Evolutionary conservation across 1,140 invertebrate genomes (phyloP).

Genomic region (Dolichoris vasculosae): DNA sequence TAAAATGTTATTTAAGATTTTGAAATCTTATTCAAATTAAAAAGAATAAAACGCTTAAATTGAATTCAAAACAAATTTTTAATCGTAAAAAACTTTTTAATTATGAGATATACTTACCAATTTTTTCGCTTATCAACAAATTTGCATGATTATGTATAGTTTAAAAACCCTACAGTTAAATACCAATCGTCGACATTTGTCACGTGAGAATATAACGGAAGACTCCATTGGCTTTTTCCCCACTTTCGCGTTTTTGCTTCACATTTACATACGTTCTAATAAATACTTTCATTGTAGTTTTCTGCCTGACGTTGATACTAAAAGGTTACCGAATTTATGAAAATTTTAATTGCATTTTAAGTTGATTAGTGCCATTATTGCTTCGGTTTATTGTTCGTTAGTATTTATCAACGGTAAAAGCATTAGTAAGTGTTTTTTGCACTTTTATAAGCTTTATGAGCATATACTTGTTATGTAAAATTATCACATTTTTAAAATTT

Average conservation of each 20-base stretch:
- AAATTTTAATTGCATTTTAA: neutral
- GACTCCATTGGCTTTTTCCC: constrained; percentile 6
- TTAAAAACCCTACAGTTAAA: neutral
- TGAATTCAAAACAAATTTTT: too few relatives aligned
- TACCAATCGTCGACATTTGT: neutral
- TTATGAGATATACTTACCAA: too few relatives aligned
- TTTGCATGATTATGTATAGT: neutral
- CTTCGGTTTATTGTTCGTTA: neutral
- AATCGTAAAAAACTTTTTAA: too few relatives aligned
- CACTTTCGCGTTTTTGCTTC: neutral
- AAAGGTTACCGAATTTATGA: neutral
- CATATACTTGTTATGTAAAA: too few relatives aligned
- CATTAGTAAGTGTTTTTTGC: neutral
- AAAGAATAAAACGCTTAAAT: too few relatives aligned
- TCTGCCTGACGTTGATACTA: neutral
- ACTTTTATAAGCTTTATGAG: too few relatives aligned
- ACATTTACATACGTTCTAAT: neutral
- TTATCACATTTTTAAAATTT: too few relatives aligned
- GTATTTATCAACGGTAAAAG: neutral
- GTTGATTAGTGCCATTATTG: neutral
- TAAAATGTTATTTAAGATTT: too few relatives aligned
- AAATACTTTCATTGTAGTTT: neutral
- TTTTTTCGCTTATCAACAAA: neutral
- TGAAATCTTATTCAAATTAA: too few relatives aligned
- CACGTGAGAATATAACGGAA: neutral